A percentile compares a stretch with the other conserved stretches of the same genome.
Evolutionary conservation across 2,888 invertebrate species (phyloP).

Genomic region (Andrena trimmerana): DNA sequence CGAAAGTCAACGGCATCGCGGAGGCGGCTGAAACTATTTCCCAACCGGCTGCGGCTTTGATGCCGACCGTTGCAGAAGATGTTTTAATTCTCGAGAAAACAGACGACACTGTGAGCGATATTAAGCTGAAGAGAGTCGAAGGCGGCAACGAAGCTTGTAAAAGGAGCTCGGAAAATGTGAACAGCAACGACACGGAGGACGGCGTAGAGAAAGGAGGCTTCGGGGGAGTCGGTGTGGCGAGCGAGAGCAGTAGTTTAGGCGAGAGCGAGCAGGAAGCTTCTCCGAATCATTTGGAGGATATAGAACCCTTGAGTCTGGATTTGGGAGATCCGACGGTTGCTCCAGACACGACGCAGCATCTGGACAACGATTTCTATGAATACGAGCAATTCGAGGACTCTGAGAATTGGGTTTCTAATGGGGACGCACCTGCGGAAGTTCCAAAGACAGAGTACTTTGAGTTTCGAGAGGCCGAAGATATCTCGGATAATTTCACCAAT

Average conservation of each 20-base stretch:
- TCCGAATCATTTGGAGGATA: slow-evolving; percentile 75
- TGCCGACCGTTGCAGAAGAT: slow-evolving; percentile 68
- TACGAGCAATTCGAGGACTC: slow-evolving; percentile 77
- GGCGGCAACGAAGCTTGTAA: slow-evolving; percentile 65
- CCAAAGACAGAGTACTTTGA: slow-evolving; percentile 28
- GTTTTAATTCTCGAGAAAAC: slow-evolving; percentile 79
- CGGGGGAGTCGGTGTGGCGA: slow-evolving; percentile 71
- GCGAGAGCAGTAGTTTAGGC: slow-evolving; percentile 78
- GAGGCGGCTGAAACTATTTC: slow-evolving; percentile 54
- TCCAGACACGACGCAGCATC: slow-evolving; percentile 70
- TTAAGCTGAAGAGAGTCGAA: slow-evolving; percentile 76
- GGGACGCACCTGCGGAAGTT: slow-evolving; percentile 9
- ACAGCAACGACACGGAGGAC: slow-evolving; percentile 67
- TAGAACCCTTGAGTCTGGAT: slow-evolving; percentile 80
- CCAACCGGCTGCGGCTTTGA: slow-evolving; percentile 43
- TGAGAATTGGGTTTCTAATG: slow-evolving; percentile 51
- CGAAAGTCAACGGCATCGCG: slow-evolving; percentile 78
- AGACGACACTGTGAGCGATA: slow-evolving; percentile 76
- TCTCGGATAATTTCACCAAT: slow-evolving; percentile 11
- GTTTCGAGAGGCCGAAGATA: slow-evolving; percentile 8
- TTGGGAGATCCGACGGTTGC: slow-evolving; percentile 79
- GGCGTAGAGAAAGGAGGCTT: slow-evolving; percentile 62
- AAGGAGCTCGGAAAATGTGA: slow-evolving; percentile 59
- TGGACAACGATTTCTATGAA: slow-evolving; percentile 79
- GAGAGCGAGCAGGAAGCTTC: slow-evolving; percentile 77